phyloP scores from a whole-genome alignment of 2,888 invertebrate genomes.

The Protophormia terraenovae region DNA sequence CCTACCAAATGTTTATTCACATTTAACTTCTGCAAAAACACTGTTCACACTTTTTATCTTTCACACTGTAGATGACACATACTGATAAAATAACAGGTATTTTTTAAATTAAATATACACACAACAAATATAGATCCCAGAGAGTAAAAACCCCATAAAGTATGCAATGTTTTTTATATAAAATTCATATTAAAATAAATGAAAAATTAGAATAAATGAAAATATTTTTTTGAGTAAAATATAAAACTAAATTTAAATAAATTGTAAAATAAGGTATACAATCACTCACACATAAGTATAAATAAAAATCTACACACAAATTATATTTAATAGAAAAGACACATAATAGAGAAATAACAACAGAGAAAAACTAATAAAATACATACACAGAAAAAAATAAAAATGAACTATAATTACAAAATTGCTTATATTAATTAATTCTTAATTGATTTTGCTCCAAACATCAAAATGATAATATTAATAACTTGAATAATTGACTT shows the following conservation, averaged over 20 bases:
- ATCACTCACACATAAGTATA: not conserved
- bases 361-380: not conserved
- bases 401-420: not conserved
- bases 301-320: not conserved
- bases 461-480: too few species aligned
- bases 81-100: not conserved
- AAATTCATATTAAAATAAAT: conserved; percentile 53
- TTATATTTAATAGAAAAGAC: not conserved
- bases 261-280: not conserved
- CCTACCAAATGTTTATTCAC: too few species aligned
- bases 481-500: too few species aligned
- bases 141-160: conserved; percentile 2
- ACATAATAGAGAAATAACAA: conserved; percentile 26
- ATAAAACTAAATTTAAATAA: not conserved
- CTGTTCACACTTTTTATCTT: too few species aligned
- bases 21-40: not conserved
- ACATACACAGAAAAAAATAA: too few species aligned
- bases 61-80: not conserved
- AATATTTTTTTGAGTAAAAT: not conserved
- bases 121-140: not conserved
- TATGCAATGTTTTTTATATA: conserved; percentile 33
- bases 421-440: too few species aligned
- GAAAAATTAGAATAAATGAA: not conserved
- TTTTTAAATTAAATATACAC: not conserved
- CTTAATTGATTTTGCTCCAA: too few species aligned